Conservation (phyloP, 1,140 invertebrate genomes). For the Drosophila leontia region DNA sequence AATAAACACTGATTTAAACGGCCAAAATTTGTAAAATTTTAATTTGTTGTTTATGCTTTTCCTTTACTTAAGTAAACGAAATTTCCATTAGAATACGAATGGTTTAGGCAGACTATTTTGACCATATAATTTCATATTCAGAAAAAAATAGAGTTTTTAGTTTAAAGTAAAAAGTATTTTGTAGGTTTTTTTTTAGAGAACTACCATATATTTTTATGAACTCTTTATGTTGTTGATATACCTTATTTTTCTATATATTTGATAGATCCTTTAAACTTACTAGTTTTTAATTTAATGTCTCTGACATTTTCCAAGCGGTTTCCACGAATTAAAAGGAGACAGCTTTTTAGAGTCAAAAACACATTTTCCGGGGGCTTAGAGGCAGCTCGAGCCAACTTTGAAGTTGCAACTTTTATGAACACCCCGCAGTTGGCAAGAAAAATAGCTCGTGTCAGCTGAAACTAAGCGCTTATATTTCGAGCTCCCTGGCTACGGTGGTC, state of each 20-base stretch:
- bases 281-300: background rate
- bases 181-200: background rate
- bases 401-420: conserved; percentile 34
- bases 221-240: background rate
- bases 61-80: background rate
- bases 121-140: background rate
- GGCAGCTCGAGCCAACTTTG: conserved; percentile 31
- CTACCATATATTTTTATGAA: background rate
- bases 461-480: conserved; percentile 28
- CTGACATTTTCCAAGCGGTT: background rate
- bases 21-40: background rate
- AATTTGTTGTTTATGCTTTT: conserved; percentile 3
- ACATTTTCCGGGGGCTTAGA: conserved; percentile 15
- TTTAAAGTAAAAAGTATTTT: background rate
- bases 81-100: background rate
- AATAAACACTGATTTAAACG: background rate
- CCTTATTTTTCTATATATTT: background rate
- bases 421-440: conserved; percentile 33
- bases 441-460: conserved; percentile 36
- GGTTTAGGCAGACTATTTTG: background rate
- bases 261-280: no score
- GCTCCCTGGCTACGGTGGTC: background rate
- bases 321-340: background rate
- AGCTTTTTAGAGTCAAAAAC: conserved; percentile 2
- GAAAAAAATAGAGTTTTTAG: background rate